phyloP scores from a whole-genome alignment of 2,113 vertebrate species.

The Lipophrys pholis region DNA sequence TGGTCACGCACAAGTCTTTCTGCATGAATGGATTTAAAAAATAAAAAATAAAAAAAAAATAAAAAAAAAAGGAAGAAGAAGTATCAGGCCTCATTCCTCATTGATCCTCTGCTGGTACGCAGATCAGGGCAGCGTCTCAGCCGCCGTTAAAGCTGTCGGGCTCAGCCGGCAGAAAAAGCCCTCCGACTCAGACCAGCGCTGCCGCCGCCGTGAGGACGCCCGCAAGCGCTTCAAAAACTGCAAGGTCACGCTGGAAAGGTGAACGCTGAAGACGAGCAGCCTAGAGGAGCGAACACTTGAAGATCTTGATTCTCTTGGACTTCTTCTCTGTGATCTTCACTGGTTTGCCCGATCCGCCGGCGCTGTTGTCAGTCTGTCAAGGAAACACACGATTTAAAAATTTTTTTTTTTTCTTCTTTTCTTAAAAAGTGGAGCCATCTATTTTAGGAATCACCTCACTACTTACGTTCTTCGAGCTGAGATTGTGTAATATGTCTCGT shows the following conservation, averaged over 20 bases:
- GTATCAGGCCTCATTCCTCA: constrained; percentile 40
- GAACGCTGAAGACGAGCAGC: constrained; percentile 47
- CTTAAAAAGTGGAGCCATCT: not conserved
- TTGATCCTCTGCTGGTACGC: constrained; percentile 44
- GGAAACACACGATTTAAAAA: constrained; percentile 4
- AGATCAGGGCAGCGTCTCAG: constrained; percentile 33
- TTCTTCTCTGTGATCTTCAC: constrained; percentile 97
- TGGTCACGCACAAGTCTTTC: constrained; percentile 33
- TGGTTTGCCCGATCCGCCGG: constrained; percentile 87
- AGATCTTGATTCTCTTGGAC: constrained; percentile 94
- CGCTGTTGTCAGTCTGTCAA: constrained; percentile 89
- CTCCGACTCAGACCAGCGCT: constrained; percentile 26
- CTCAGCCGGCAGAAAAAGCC: constrained; percentile 44
- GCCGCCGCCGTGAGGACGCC: constrained; percentile 30
- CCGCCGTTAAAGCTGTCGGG: constrained; percentile 33
- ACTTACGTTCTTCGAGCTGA: constrained; percentile 97
- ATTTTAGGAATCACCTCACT: not conserved
- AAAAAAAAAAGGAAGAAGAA: constrained; percentile 7
- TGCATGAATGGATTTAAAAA: constrained; percentile 25
- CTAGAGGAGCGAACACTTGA: constrained; percentile 94
- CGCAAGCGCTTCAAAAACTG: constrained; percentile 38
- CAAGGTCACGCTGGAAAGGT: constrained; percentile 77
- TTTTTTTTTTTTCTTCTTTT: no score
- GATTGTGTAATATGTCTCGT: constrained; percentile 96
- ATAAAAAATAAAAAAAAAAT: no score